Evolutionary conservation across 2,888 invertebrate genomes (phyloP).

Genomic region (Eudemis profundana): DNA sequence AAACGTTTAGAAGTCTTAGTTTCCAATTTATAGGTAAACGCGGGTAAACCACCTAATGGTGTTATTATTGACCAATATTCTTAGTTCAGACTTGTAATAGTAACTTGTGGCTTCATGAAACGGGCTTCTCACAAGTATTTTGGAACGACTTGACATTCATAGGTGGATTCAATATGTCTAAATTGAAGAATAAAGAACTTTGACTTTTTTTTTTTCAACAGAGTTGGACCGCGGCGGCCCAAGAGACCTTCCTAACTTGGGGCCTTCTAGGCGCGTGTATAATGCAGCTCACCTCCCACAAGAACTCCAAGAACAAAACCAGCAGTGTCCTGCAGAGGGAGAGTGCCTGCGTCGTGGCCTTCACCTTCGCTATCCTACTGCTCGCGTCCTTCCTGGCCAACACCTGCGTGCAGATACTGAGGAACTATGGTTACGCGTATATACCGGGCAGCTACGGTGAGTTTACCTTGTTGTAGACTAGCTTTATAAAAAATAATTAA

Average conservation of each 20-base stretch:
- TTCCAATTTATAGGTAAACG: too few species aligned
- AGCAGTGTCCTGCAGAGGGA: constrained; percentile 76
- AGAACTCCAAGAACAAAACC: constrained; percentile 87
- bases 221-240: constrained; percentile 95
- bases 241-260: constrained; percentile 96
- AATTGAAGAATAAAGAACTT: neutral
- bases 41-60: too few species aligned
- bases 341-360: constrained; percentile 74
- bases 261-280: constrained; percentile 92
- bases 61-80: too few species aligned
- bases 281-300: constrained; percentile 92
- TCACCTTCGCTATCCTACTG: constrained; percentile 91
- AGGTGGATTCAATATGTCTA: too few species aligned
- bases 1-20: too few species aligned
- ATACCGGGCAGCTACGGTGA: constrained; percentile 94
- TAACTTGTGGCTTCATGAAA: too few species aligned
- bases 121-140: too few species aligned
- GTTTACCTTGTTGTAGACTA: constrained; percentile 52
- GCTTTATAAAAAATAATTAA: too few species aligned
- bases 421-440: constrained; percentile 90
- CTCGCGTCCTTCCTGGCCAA: constrained; percentile 92
- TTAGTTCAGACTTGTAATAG: too few species aligned
- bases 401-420: constrained; percentile 92
- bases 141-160: too few species aligned
- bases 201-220: constrained; percentile 59